These are phyloP conservation scores for Slavum lentiscoides DNA, from an alignment of 2,888 invertebrate species.

Conservation along the genomic window DNA sequence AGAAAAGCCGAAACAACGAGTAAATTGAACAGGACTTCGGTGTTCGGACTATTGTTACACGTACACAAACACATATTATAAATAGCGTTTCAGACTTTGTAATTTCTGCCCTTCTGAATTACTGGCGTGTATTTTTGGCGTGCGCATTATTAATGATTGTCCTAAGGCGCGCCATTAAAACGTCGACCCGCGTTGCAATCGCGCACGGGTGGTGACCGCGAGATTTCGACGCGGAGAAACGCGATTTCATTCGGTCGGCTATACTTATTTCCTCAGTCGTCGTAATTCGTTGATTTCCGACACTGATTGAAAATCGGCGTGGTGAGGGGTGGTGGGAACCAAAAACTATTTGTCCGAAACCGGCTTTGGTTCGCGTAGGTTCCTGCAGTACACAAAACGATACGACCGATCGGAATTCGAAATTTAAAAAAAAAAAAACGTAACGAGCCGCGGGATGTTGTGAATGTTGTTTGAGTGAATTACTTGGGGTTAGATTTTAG, in stretches of 20 bases:
- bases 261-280: too few relatives aligned
- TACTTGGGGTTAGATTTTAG: too few relatives aligned
- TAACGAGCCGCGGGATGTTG: too few relatives aligned
- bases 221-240: background rate
- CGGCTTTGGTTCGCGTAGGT: background rate
- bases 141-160: conserved; percentile 14
- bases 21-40: conserved; percentile 5
- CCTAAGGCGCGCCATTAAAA: background rate
- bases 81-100: background rate
- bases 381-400: too few relatives aligned
- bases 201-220: too few relatives aligned
- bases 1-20: background rate
- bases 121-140: background rate
- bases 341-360: background rate
- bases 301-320: background rate
- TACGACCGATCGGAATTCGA: too few relatives aligned
- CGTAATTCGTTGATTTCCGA: background rate
- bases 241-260: background rate
- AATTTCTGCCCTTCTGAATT: background rate
- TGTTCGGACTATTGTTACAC: too few relatives aligned
- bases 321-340: too few relatives aligned
- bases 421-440: too few relatives aligned
- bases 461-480: too few relatives aligned
- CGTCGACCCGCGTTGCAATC: background rate
- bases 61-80: too few relatives aligned